Percentiles rank a stretch among this genome's conserved stretches.
Evolutionary conservation across 2,797 vertebrate species (phyloP).

Genomic region (Peromyscus eremicus): DNA sequence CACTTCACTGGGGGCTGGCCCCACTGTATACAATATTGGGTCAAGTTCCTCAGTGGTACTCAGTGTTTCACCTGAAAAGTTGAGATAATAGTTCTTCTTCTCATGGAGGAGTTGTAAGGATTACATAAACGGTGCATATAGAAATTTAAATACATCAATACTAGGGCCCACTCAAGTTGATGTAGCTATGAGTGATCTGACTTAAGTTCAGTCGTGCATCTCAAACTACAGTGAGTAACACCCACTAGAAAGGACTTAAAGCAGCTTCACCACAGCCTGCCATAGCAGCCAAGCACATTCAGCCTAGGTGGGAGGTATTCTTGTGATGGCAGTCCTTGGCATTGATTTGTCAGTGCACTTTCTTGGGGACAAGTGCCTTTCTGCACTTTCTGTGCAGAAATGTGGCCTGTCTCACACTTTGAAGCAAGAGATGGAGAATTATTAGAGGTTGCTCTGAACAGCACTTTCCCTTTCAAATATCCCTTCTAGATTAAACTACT

Average conservation of each 20-base stretch:
- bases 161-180: background rate
- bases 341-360: background rate
- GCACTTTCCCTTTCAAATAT: background rate
- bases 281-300: background rate
- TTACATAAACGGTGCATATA: background rate
- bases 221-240: background rate
- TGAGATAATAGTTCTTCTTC: background rate
- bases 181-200: background rate
- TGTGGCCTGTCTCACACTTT: background rate
- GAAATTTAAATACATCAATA: background rate
- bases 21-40: background rate
- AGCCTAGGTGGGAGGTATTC: background rate
- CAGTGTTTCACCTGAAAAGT: background rate
- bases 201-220: background rate
- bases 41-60: background rate
- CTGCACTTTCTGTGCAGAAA: background rate
- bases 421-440: background rate
- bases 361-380: background rate
- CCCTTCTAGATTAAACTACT: background rate
- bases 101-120: background rate
- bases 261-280: background rate
- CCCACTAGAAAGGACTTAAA: background rate
- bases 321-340: background rate
- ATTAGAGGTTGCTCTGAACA: background rate
- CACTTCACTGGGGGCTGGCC: background rate